phyloP scores from a whole-genome alignment of 2,797 vertebrate genomes.

The Telmatherina bonti region DNA sequence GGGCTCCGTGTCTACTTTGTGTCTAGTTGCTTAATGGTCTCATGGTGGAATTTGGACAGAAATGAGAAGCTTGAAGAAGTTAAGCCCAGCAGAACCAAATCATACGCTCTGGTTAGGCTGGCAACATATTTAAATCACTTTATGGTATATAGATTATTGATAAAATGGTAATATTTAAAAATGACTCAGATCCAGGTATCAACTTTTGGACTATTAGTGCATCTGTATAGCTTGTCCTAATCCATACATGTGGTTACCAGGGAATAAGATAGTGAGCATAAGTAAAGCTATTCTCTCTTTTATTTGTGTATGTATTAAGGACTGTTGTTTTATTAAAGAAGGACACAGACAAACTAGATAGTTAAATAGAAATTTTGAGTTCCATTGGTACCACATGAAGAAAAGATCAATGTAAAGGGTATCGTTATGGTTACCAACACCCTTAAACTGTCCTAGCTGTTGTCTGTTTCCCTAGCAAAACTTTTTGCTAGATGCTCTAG shows the following conservation, averaged over 20 bases:
- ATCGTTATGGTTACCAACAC: too few species aligned
- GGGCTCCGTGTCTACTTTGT: slow-evolving; percentile 21
- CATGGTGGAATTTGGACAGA: slow-evolving; percentile 30
- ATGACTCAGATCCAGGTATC: background rate
- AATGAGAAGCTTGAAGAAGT: slow-evolving; percentile 15
- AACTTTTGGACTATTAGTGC: background rate
- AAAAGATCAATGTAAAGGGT: too few species aligned
- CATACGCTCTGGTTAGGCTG: background rate
- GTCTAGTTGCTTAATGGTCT: slow-evolving; percentile 27
- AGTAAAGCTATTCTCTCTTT: background rate
- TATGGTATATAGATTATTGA: background rate
- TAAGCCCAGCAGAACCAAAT: background rate
- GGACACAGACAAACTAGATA: background rate
- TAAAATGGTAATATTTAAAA: background rate
- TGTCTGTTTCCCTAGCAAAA: background rate
- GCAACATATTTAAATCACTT: background rate
- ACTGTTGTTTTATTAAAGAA: background rate
- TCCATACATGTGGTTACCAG: too few species aligned
- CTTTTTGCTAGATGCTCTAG: background rate
- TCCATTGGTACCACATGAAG: background rate
- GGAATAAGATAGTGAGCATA: background rate
- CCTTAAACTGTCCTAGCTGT: too few species aligned
- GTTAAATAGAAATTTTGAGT: background rate
- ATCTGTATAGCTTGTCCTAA: background rate
- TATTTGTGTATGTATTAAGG: background rate